Base-by-base conservation (phyloP, 2,888 invertebrate species). In the Desoria tigrina region DNA sequence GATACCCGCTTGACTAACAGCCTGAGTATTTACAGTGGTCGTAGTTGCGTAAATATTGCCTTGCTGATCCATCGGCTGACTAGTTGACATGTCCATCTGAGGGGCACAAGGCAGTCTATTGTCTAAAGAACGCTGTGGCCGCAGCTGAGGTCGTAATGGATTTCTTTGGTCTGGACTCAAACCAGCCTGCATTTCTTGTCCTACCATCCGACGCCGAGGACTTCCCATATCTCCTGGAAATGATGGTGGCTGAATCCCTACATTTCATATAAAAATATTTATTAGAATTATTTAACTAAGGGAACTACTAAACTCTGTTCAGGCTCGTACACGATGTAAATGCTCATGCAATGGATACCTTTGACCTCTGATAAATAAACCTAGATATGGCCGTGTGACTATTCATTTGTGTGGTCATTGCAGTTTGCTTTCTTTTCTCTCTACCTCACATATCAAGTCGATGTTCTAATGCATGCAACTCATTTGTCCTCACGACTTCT, bases 81-180 rank as follows among this genome's bases (percentile, higher is more conserved):
- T 57, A 11, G 59, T 55, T 55, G 62, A 39, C 50, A 63, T 51
- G 57, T 65, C 63, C 37, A 45, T 11, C 42, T 64, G 66, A 28
- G 50, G 53, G 39, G 64, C 67, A 24, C 53, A 68, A 57, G 74
- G 73, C 63, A 74, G 61, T 72, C 76, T 70, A 65, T 75, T 76
- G 66, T 76, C 76, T 24, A 76, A 61, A 6, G 76, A 75, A 39
- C 74, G 65, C 64, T 76, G 76, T 9, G 74, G 71, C 66, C 74
- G 61, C 7, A 75, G 73, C 62, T 75, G 76, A 69, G 74, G 72
- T 61, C 76, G 66, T 55, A 69, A 56, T 28, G 68, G 37, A 54
- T 69, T 70, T 67, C 73, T 66, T 45, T 55, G 74, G 64, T 73
- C 72, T 21, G 61, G 59, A 27, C 65, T 66, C 21, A 60, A 53